phyloP scores from a whole-genome alignment of 2,113 vertebrate genomes.

The Psittacus erithacus region DNA sequence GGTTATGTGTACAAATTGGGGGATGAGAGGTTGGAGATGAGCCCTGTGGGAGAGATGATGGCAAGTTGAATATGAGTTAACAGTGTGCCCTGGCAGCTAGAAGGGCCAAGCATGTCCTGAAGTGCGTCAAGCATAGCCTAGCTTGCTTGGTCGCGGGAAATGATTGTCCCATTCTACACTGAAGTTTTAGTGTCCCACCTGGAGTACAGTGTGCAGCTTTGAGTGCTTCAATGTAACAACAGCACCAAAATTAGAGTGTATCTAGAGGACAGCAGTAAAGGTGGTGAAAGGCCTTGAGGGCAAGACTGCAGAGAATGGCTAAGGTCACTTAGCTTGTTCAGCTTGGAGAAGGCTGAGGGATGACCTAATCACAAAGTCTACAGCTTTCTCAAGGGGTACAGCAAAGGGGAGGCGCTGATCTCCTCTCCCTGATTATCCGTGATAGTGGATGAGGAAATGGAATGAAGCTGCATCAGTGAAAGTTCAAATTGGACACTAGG shows the following conservation, averaged over 20 bases:
- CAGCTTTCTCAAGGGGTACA: background rate
- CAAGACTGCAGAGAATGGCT: background rate
- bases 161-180: background rate
- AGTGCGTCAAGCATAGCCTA: background rate
- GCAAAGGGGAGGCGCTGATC: background rate
- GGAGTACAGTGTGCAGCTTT: background rate
- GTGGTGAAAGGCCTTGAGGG: background rate
- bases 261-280: background rate
- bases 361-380: background rate
- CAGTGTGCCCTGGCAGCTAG: background rate
- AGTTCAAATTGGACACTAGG: background rate
- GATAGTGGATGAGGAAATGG: background rate
- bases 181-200: background rate
- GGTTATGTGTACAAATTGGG: accelerated
- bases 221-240: background rate
- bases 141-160: background rate
- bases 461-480: background rate
- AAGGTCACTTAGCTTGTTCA: background rate
- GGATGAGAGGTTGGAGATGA: background rate
- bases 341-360: background rate
- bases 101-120: background rate
- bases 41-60: accelerated
- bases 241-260: background rate
- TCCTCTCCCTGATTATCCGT: background rate
- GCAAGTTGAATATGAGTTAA: background rate